Evolutionary conservation across 92 coral and sea anemone species (phyloP).

Genomic region (Porites cylindrica): DNA sequence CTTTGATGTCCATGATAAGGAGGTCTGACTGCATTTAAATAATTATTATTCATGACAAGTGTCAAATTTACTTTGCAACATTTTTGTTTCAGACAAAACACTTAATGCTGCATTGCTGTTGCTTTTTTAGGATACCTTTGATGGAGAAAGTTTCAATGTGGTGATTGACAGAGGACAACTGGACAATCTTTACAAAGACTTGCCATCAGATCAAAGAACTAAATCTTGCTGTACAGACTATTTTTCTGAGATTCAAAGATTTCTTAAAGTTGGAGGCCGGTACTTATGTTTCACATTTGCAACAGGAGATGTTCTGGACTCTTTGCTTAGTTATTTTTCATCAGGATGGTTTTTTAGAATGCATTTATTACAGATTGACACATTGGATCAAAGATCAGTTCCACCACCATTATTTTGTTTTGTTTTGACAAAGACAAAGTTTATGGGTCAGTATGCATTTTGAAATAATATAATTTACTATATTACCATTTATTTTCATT

Average conservation of each 20-base stretch:
- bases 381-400: constrained; percentile 35
- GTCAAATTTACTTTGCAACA: no score
- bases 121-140: constrained; percentile 67
- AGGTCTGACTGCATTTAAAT: no score
- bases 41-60: no score
- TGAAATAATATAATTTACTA: neutral
- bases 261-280: constrained; percentile 87
- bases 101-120: neutral
- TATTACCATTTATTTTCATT: no score
- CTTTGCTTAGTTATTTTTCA: constrained; percentile 77
- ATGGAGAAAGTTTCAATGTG: constrained; percentile 75
- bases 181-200: constrained; percentile 71
- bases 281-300: constrained; percentile 87
- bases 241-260: constrained; percentile 72
- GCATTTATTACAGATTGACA: constrained; percentile 58
- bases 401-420: constrained; percentile 87
- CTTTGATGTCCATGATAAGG: no score
- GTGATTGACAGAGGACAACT: constrained; percentile 87
- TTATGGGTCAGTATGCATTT: constrained; percentile 57
- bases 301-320: constrained; percentile 80
- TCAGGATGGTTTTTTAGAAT: constrained; percentile 93
- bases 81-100: no score
- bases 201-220: neutral
- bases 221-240: constrained; percentile 44
- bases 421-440: constrained; percentile 90